Evolutionary conservation across 2,113 vertebrate species (phyloP).

Genomic region (Copsychus sechellarum): DNA sequence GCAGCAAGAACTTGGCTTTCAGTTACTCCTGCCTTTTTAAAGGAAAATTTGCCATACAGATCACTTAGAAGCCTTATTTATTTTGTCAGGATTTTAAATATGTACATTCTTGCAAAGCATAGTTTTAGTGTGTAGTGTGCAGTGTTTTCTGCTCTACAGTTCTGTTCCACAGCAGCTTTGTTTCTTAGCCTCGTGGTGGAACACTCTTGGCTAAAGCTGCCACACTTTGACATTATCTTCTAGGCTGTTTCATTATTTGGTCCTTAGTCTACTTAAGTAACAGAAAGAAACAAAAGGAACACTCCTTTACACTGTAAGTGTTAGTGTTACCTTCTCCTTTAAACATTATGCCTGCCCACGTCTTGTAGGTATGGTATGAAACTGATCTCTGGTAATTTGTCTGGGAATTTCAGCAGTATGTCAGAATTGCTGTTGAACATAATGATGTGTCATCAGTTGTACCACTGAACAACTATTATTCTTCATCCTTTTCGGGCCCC

Average conservation of each 20-base stretch:
- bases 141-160: neutral
- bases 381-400: neutral
- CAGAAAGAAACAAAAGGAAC: neutral
- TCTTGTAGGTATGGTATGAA: neutral
- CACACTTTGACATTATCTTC: neutral
- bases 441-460: neutral
- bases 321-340: neutral
- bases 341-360: neutral
- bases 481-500: neutral
- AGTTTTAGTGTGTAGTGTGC: rapidly evolving
- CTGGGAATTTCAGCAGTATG: neutral
- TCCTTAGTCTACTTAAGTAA: neutral
- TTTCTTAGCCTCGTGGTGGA: neutral
- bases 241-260: neutral
- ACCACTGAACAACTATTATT: neutral
- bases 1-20: conserved; percentile 74
- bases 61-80: conserved; percentile 59
- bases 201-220: neutral
- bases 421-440: neutral
- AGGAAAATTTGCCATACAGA: conserved; percentile 42
- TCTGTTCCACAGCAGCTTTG: neutral
- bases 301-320: rapidly evolving
- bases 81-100: conserved; percentile 46
- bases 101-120: neutral
- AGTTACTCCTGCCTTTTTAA: conserved; percentile 70